Conservation (phyloP, 1,140 invertebrate species). For the Cephus cinctus region DNA sequence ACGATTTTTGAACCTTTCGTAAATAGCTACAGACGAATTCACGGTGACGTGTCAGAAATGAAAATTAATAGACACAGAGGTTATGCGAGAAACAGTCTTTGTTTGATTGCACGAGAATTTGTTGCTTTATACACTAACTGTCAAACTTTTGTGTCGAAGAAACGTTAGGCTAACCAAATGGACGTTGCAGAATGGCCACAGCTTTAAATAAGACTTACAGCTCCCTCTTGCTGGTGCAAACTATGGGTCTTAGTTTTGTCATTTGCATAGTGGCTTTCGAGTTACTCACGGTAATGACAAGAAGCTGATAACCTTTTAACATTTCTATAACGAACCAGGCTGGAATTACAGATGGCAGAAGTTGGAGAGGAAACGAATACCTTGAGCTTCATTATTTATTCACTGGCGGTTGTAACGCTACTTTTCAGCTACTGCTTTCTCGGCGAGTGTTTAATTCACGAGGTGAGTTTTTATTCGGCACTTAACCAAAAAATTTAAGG, state of each 20-base stretch:
- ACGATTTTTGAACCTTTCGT: slow-evolving; percentile 4
- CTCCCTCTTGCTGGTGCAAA: slow-evolving; percentile 21
- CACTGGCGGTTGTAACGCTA: slow-evolving; percentile 15
- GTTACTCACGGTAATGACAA: slow-evolving; percentile 20
- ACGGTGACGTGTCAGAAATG: no score
- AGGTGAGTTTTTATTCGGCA: slow-evolving; percentile 5
- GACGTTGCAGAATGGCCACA: slow-evolving; percentile 16
- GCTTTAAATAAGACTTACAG: slow-evolving; percentile 17
- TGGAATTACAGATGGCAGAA: slow-evolving; percentile 9
- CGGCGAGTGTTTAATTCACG: slow-evolving; percentile 21
- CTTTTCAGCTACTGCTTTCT: slow-evolving; percentile 24
- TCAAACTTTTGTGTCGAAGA: no score
- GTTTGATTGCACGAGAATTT: no score
- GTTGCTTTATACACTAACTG: no score
- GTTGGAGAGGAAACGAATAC: slow-evolving; percentile 17
- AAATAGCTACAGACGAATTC: no score
- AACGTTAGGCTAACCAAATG: no score
- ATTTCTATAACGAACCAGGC: not conserved
- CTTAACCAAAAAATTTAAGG: not conserved
- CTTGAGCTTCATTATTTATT: slow-evolving; percentile 22
- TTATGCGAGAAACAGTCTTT: no score
- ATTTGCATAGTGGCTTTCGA: slow-evolving; percentile 20
- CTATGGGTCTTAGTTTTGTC: slow-evolving; percentile 21
- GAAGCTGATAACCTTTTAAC: no score
- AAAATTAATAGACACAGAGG: no score